Base-by-base conservation (phyloP, 1,140 invertebrate genomes). In the Sinonovacula constricta region DNA sequence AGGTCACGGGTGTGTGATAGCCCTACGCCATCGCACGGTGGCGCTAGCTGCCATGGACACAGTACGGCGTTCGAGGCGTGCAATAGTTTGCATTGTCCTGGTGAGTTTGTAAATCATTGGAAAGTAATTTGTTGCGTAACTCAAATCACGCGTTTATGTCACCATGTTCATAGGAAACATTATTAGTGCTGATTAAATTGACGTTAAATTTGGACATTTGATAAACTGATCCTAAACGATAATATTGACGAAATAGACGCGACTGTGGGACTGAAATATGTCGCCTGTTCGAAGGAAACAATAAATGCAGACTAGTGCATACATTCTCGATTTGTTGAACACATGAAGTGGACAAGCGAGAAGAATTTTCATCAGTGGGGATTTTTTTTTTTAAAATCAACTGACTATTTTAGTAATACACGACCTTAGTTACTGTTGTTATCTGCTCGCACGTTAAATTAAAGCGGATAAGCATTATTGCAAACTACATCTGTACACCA, bases 11-110 rank as follows among this genome's bases (percentile, higher is more conserved):
- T 77, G 15, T 90, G 88, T 83, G 88, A 88, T 76, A 86, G 85
- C 54, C 89, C 89, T 26, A 81, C 85, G 28, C 88, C 89, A 22
- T 80, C 81, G 18, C 81, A 87, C 60, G 87, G 84, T 10, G 89
- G 89, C 0, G 36, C 77, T 34, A 24, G 75, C 34, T 90, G 89
- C 79, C 60, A 54, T 1, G 88, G 87, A 2, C 59, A 78, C 0
- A 60, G 54, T 0, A 56, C 60, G 34, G 83, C 84, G 4, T 62
- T 71, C 31, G 75, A 86, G 59, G 59, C 67, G 0, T 90, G 89
- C 74, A 87, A 86, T 60, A 83, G 81, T 33, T 69, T 87, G 39
- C 69, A 81, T 14, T 90, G 88, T 68, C 81, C 84, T 78, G 84
- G 87, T 88, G 45, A 51, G 7, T 49, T 49, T 18, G 18, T 49